Base-by-base conservation (phyloP, 2,113 vertebrate genomes). In the Stigmatopora argus region DNA sequence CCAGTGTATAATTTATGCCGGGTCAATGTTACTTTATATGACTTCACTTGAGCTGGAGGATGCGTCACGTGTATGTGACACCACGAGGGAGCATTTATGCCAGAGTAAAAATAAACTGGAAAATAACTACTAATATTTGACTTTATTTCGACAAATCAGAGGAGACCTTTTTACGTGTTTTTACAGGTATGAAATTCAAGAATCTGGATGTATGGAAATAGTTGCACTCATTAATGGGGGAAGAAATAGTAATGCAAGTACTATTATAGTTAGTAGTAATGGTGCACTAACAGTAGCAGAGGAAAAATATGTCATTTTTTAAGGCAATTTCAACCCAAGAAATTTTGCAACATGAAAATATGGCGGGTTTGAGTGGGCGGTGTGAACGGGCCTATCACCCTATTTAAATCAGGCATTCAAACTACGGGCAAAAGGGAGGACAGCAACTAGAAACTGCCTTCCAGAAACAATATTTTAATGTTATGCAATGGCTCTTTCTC, bases 81-180 rank as follows among this genome's bases (percentile, higher is more conserved):
- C 62, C 58, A 66, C 34, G 73, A 79, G 77, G 51, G 73, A 62
- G 62, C 67, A 76, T 78, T 67, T 69, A 72, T 78, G 71, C 70
- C 78, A 70, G 85, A 88, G 83, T 78, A 77, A 69, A 85, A 90
- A 87, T 85, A 80, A 83, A 75, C 78, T 87, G 87, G 83, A 87
- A 87, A 65, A 56, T 5, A 31, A 75, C 66, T 76, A 66, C 67
- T 76, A 75, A 64, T 48, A 78, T 78, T 85, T 82, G 67, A 34
- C 81, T 74, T 79, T 83, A 85, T 91, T 89, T 84, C 88, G 84
- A 85, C 84, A 78, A 79, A 82, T 56, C 13, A 21, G 31, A 56
- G 19, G 12, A 13, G 23, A 56, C 12, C 53, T 23, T 55, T 26
- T 55, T 5, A 19, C 4, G 45, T 14, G 3, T 4, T 55, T 53